Evolutionary conservation across 2,888 invertebrate genomes (phyloP).

Genomic region (Agrochola macilenta): DNA sequence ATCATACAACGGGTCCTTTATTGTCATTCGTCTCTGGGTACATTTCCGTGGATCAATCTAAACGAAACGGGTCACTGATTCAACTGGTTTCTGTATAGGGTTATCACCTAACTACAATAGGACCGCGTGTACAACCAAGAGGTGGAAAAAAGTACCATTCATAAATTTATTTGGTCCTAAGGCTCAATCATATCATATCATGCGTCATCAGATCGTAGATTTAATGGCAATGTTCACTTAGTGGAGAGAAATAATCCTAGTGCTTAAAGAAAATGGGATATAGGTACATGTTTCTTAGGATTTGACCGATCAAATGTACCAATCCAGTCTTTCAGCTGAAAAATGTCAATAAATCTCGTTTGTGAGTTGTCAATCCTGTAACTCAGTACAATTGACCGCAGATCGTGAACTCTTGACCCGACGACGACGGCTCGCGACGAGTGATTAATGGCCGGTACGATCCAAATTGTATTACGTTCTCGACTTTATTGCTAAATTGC

Average conservation of each 20-base stretch:
- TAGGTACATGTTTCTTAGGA: not conserved
- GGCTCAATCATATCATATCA: not conserved
- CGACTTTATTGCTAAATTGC: conserved; percentile 59
- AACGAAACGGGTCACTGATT: conserved; percentile 57
- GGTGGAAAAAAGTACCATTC: not conserved
- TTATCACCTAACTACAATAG: conserved; percentile 7
- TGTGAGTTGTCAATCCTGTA: conserved; percentile 34
- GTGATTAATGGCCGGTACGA: conserved; percentile 67
- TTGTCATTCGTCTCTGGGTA: conserved; percentile 22
- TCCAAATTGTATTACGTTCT: conserved; percentile 55
- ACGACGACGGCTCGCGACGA: conserved; percentile 55
- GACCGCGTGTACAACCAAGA: no score
- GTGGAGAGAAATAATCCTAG: not conserved
- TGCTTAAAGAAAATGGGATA: not conserved
- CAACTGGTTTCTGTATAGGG: conserved; percentile 47
- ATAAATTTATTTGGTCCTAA: not conserved
- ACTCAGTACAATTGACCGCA: conserved; percentile 67
- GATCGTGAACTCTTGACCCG: conserved; percentile 67
- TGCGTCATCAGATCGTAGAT: not conserved
- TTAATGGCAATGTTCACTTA: not conserved
- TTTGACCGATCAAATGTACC: not conserved
- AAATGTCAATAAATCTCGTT: conserved; percentile 30
- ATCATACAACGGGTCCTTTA: conserved; percentile 20
- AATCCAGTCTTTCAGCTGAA: conserved; percentile 4
- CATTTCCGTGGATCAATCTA: conserved; percentile 46